Base-by-base conservation (phyloP, 2,113 vertebrate genomes). In the Corythornis madagascariensis region DNA sequence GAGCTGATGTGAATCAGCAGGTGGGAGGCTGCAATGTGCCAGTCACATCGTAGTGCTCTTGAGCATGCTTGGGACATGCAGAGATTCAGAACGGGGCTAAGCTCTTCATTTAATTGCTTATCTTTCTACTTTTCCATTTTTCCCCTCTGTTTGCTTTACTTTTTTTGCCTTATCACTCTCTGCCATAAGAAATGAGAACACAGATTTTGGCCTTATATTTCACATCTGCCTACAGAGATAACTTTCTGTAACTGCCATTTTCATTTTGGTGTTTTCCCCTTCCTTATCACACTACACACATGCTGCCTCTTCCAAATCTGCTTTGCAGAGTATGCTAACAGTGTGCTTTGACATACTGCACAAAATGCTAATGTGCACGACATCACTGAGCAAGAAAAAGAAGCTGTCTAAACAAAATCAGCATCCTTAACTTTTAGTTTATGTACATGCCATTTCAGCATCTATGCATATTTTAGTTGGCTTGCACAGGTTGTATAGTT, bases 171-270 rank as follows among this genome's bases (percentile, higher is more conserved):
- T 97, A 94, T 94, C 93, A 24, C 38, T 87, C 33, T 72, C 59
- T 75, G 21, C 86, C 95, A 92, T 83, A 90, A 94, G 88, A 94
- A 94, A 69, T 78, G 89, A 65, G 16, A 87, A 53, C 88, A 86
- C 71, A 85, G 81, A 92, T 95, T 97, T 95, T 91, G 72, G 66
- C 64, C 55, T 71, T 69, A 12, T 80, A 52, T 83, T 96, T 95
- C 94, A 56, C 86, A 90, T 96, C 90, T 96, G 95, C 76, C 83
- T 71, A 59, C 74, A 89, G 86, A 94, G 94, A 96, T 94, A 97
- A 95, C 90, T 94, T 94, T 91, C 81, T 15, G 0, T 70, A 90
- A 86, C 81, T 96, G 86, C 67, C 57, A n/a, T 95, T 94, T 96
- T 90, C 56, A 84, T 91, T 83, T 81, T 85, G 88, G 66, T 94